phyloP scores from a whole-genome alignment of 2,113 vertebrate species.

The Polypterus bichir region DNA sequence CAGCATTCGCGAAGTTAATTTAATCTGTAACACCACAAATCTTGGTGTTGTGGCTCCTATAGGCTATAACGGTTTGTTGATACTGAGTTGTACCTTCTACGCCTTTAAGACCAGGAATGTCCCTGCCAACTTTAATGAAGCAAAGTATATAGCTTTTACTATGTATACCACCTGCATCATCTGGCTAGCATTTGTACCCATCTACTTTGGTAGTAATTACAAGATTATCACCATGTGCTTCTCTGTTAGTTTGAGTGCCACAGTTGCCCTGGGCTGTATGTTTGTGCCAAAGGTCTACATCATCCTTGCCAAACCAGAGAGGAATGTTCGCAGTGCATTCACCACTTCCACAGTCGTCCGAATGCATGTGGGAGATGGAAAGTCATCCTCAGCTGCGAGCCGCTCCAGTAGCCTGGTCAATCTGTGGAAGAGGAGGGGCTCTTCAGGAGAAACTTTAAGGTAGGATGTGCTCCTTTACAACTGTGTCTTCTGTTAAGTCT shows the following conservation, averaged over 20 bases:
- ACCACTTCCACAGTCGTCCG: slow-evolving; percentile 93
- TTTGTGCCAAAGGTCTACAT: slow-evolving; percentile 97
- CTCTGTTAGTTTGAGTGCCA: slow-evolving; percentile 93
- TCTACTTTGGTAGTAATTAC: slow-evolving; percentile 98
- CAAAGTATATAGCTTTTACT: slow-evolving; percentile 96
- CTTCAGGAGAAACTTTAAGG: slow-evolving; percentile 91
- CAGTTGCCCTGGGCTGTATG: slow-evolving; percentile 92
- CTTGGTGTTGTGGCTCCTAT: slow-evolving; percentile 88
- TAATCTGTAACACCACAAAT: slow-evolving; percentile 94
- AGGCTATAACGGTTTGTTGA: slow-evolving; percentile 89
- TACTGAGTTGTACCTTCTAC: slow-evolving; percentile 96
- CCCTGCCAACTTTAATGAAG: slow-evolving; percentile 95
- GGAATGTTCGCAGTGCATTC: slow-evolving; percentile 95
- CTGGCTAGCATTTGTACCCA: slow-evolving; percentile 96
- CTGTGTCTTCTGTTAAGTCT: not conserved
- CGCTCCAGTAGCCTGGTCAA: slow-evolving; percentile 90
- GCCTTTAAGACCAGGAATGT: slow-evolving; percentile 98
- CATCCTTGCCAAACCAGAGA: slow-evolving; percentile 91
- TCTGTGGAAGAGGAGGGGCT: slow-evolving; percentile 88
- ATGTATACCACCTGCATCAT: slow-evolving; percentile 99
- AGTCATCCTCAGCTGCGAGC: slow-evolving; percentile 83
- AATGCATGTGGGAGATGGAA: slow-evolving; percentile 94
- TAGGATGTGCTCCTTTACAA: slow-evolving; percentile 30
- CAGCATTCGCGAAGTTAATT: slow-evolving; percentile 88
- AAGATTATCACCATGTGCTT: slow-evolving; percentile 99